A percentile compares a stretch with the other conserved stretches of the same genome.
phyloP scores from a whole-genome alignment of 2,113 vertebrate species.

The Rhinoderma darwinii region DNA sequence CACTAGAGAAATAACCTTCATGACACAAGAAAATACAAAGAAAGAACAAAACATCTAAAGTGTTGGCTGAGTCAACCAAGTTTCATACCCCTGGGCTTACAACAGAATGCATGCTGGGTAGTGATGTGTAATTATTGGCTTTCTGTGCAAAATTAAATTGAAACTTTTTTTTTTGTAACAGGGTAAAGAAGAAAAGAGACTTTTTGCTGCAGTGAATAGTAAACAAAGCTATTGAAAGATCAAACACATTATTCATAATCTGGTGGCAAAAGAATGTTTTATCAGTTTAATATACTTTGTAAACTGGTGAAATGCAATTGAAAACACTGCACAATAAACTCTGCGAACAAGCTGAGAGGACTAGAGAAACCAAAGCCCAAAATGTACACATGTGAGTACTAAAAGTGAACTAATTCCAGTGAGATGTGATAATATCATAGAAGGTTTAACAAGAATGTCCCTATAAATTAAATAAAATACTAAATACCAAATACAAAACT shows the following conservation, averaged over 20 bases:
- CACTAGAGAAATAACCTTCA: conserved; percentile 59
- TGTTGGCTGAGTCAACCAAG: conserved; percentile 58
- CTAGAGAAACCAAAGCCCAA: not conserved
- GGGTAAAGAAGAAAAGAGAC: conserved; percentile 57
- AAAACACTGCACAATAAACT: not conserved
- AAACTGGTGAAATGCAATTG: not conserved
- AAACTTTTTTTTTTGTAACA: conserved; percentile 47
- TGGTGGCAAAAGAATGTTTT: conserved; percentile 2
- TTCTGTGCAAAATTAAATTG: conserved; percentile 64
- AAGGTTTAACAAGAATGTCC: no score
- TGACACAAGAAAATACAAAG: conserved; percentile 59
- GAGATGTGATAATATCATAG: no score
- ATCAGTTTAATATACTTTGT: not conserved
- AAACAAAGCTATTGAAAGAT: not conserved
- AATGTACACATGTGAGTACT: not conserved
- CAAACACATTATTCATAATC: not conserved
- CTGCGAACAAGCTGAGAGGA: not conserved
- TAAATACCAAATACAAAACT: no score
- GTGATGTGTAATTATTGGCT: conserved; percentile 60
- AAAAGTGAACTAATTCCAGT: not conserved
- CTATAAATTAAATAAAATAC: no score
- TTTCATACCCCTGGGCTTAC: conserved; percentile 51
- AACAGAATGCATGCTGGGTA: not conserved
- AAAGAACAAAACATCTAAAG: conserved; percentile 60
- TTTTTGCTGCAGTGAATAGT: not conserved